Evolutionary conservation across 2,888 invertebrate genomes (phyloP), one percentile per base, ranked within the genome.

Genomic region (Eupithecia pulchellata): DNA sequence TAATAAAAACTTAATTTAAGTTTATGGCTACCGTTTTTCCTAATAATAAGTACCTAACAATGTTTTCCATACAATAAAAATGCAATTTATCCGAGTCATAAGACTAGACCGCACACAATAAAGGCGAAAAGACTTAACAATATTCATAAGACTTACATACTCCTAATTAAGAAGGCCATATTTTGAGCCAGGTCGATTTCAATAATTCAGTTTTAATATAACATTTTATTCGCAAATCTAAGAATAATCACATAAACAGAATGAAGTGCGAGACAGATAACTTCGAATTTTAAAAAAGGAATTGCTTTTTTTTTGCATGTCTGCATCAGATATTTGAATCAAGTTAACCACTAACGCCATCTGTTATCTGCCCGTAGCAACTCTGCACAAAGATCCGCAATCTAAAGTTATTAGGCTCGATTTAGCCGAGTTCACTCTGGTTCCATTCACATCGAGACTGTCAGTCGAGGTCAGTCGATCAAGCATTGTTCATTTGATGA

Each of bases 401-500:
- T 29, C 2, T 29, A 57, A 27, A 13, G 25, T 57, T 25, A 14
- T 1, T 29, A 14, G 57, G 29, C 42, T 57, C 5, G 27, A 6
- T 29, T 13, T 14, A 11, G 47, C 20, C 20, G 52, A 32, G 13
- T 61, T 13, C 13, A n/a, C 34, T 60, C 60, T 30, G 25, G 32
- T 32, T 61, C 65, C 76, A 69, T 70, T 75, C 76, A 76, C n/a
- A 62, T 69, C 69, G 69, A 70, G 62, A 71, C 69, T 72, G 68
- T 73, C 73, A 74, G 69, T 77, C 76, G 68, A 68, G 75, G 79
- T 80, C 80, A 78, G 81, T 20, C 77, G 79, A 76, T 73, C 72
- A 73, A 77, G 69, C 34, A 20, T 20, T 8, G 65, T 72, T 91
- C 93, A 93, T 84, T 93, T 93, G 69, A 93, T 86, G 34, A 90